These are phyloP conservation scores for Andricus curvator DNA, from an alignment of 2,888 invertebrate genomes.

Conservation along the genomic window DNA sequence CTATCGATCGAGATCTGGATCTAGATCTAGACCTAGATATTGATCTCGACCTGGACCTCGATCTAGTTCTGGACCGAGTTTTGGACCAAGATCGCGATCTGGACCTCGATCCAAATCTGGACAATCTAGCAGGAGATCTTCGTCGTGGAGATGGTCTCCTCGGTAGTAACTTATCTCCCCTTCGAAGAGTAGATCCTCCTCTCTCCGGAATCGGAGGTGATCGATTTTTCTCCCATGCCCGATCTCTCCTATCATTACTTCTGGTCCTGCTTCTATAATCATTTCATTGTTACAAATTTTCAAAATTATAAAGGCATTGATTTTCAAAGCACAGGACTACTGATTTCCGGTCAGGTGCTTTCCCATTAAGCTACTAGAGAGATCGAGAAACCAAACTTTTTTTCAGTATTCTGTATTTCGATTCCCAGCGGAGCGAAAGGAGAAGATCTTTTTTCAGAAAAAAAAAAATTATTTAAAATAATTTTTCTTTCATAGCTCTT, in stretches of 20 bases:
- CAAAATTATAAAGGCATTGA: neutral
- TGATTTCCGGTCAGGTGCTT: no score
- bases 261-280: slow-evolving; percentile 50
- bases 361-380: no score
- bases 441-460: no score
- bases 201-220: slow-evolving; percentile 65
- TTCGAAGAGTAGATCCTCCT: slow-evolving; percentile 52
- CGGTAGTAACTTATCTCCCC: slow-evolving; percentile 50
- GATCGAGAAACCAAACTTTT: no score
- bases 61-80: slow-evolving; percentile 71
- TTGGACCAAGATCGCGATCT: slow-evolving; percentile 64
- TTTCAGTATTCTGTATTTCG: no score
- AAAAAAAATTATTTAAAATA: no score
- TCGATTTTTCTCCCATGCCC: slow-evolving; percentile 67
- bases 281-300: neutral
- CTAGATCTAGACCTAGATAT: slow-evolving; percentile 63
- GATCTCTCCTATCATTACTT: slow-evolving; percentile 59
- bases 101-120: slow-evolving; percentile 65
- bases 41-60: slow-evolving; percentile 65
- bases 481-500: no score
- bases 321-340: neutral
- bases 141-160: slow-evolving; percentile 54
- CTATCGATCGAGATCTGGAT: slow-evolving; percentile 74
- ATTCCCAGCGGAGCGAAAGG: no score
- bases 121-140: slow-evolving; percentile 55